Conservation (phyloP, 2,888 invertebrate species). For the Cryptophagus acutangulus region DNA sequence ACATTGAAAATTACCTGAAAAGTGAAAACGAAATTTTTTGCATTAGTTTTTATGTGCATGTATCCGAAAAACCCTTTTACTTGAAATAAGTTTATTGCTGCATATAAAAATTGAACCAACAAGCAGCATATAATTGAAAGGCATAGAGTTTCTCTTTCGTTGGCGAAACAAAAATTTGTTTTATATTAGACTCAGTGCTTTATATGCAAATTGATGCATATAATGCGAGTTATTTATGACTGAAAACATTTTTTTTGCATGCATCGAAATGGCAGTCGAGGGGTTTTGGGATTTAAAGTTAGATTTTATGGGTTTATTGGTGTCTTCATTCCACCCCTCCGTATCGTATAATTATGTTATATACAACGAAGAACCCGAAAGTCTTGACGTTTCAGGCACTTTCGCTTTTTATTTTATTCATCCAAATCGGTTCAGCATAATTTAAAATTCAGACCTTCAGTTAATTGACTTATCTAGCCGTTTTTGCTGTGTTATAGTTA, state of each 20-base stretch:
- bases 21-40: conserved; percentile 37
- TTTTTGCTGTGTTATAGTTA: no score
- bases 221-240: conserved; percentile 33
- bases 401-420: conserved; percentile 12
- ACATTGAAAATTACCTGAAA: conserved; percentile 36
- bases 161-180: conserved; percentile 14
- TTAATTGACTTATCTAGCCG: no score
- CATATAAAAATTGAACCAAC: conserved; percentile 20
- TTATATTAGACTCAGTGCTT: conserved; percentile 21
- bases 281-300: conserved; percentile 24
- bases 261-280: conserved; percentile 13
- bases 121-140: no score
- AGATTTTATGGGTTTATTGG: conserved; percentile 38
- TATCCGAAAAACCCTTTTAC: neutral
- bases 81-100: conserved; percentile 16
- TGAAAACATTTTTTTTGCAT: conserved; percentile 31
- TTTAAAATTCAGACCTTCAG: no score
- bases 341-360: conserved; percentile 5
- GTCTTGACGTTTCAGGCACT: conserved; percentile 12
- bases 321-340: conserved; percentile 34
- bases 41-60: conserved; percentile 3
- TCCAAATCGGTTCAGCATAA: no score
- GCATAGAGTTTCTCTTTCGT: no score
- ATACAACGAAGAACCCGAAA: conserved; percentile 13
- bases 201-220: conserved; percentile 34